A percentile compares a stretch with the other conserved stretches of the same genome.
Conservation (phyloP, 2,888 invertebrate genomes). For the Archips crataeganus region DNA sequence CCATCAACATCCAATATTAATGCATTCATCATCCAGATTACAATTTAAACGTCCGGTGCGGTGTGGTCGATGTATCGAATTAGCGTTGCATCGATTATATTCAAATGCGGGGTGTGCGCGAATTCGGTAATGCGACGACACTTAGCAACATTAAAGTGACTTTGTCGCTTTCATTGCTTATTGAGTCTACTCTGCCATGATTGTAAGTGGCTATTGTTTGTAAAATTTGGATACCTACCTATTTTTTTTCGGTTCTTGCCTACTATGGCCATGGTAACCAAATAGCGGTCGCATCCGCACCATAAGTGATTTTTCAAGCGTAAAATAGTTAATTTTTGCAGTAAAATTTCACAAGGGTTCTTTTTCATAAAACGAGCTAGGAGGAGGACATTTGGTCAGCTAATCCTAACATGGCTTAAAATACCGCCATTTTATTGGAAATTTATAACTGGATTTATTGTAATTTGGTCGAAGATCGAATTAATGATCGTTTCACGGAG, state of each 20-base stretch:
- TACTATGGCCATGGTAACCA: background rate
- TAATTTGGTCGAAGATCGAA: constrained; percentile 12
- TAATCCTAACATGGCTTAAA: background rate
- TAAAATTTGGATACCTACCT: background rate
- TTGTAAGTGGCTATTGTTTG: constrained; percentile 8
- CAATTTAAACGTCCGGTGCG: constrained; percentile 66
- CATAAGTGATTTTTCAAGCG: too few relatives aligned
- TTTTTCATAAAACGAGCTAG: too few relatives aligned
- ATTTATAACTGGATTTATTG: constrained; percentile 24
- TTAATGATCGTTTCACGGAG: constrained; percentile 20
- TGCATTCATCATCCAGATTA: constrained; percentile 60
- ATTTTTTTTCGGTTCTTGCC: background rate
- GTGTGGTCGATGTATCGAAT: constrained; percentile 33
- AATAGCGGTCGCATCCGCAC: background rate
- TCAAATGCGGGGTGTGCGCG: constrained; percentile 39
- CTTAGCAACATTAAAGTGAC: constrained; percentile 26
- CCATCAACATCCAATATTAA: constrained; percentile 57
- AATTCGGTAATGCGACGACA: constrained; percentile 30
- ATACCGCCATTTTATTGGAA: background rate
- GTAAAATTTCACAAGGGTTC: too few relatives aligned
- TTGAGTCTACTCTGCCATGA: background rate
- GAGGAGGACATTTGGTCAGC: too few relatives aligned
- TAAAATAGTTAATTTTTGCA: too few relatives aligned
- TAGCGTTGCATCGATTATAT: constrained; percentile 39
- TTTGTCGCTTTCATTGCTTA: constrained; percentile 19